phyloP scores from a whole-genome alignment of 2,888 invertebrate species.

The Pasiphila rectangulata region DNA sequence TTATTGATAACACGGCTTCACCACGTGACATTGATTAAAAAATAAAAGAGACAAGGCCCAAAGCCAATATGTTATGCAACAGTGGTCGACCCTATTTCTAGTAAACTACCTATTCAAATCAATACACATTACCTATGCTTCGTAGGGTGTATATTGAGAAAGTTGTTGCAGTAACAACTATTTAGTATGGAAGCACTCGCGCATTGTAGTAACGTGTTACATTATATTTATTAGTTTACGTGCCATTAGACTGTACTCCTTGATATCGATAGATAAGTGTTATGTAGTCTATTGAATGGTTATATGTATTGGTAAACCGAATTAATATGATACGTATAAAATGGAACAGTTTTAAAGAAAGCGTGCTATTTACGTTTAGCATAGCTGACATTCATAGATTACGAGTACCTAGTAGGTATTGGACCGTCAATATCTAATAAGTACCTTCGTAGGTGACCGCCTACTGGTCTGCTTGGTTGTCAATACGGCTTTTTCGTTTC shows the following conservation, averaged over 20 bases:
- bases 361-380: no score
- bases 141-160: constrained; percentile 15
- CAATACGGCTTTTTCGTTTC: no score
- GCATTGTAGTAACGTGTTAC: constrained; percentile 17
- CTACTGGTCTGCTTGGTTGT: no score
- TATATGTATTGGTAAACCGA: constrained; percentile 1
- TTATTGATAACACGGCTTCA: no score
- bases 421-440: no score
- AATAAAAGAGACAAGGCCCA: neutral
- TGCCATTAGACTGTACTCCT: neutral
- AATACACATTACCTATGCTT: constrained; percentile 17
- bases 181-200: constrained; percentile 17
- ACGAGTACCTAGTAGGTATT: no score
- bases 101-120: constrained; percentile 10
- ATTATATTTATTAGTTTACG: constrained; percentile 4
- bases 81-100: constrained; percentile 2
- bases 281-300: neutral
- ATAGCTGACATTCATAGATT: no score
- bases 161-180: constrained; percentile 10
- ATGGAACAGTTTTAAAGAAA: no score
- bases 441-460: no score
- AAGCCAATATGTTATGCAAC: constrained; percentile 9
- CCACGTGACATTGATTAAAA: no score
- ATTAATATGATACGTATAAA: no score
- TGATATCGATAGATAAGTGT: constrained; percentile 4